Percentiles rank a stretch among this genome's conserved stretches.
Evolutionary conservation across 1,140 invertebrate species (phyloP).

Genomic region (Pseudomyrmex flavicornis): DNA sequence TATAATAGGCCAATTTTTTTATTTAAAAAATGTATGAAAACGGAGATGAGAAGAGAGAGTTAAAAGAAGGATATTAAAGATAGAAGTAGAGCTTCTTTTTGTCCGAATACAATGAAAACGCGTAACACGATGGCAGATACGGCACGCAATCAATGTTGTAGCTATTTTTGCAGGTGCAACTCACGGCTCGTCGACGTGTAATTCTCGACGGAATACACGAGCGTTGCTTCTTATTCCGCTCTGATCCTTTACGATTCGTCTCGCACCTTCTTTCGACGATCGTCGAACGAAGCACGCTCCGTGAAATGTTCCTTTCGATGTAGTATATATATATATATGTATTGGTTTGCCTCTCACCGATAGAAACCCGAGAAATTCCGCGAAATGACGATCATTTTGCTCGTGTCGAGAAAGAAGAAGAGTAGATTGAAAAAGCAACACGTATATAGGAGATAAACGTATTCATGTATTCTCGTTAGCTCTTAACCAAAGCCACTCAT

Average conservation of each 20-base stretch:
- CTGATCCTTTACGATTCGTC: constrained; percentile 32
- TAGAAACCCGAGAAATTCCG: constrained; percentile 62
- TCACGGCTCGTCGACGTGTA: neutral
- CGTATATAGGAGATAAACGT: constrained; percentile 55
- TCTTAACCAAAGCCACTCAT: constrained; percentile 42
- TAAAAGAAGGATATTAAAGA: neutral
- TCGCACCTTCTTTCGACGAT: constrained; percentile 38
- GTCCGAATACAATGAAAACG: constrained; percentile 10
- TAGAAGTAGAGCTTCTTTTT: constrained; percentile 16
- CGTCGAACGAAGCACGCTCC: neutral
- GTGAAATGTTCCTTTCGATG: constrained; percentile 13
- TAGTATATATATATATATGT: neutral
- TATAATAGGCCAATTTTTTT: neutral
- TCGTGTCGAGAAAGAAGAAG: constrained; percentile 53
- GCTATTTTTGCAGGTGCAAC: constrained; percentile 31
- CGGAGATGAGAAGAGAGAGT: neutral
- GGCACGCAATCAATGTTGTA: constrained; percentile 26
- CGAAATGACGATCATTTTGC: constrained; percentile 54
- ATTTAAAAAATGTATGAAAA: neutral
- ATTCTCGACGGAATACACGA: constrained; percentile 42
- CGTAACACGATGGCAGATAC: constrained; percentile 25
- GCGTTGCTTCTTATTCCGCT: constrained; percentile 13
- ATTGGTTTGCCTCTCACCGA: constrained; percentile 42
- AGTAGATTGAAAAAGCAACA: constrained; percentile 60
- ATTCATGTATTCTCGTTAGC: constrained; percentile 63